Evolutionary conservation across 2,888 invertebrate species (phyloP), one percentile per base, ranked within the genome.

Genomic region (Halictus quadricinctus): DNA sequence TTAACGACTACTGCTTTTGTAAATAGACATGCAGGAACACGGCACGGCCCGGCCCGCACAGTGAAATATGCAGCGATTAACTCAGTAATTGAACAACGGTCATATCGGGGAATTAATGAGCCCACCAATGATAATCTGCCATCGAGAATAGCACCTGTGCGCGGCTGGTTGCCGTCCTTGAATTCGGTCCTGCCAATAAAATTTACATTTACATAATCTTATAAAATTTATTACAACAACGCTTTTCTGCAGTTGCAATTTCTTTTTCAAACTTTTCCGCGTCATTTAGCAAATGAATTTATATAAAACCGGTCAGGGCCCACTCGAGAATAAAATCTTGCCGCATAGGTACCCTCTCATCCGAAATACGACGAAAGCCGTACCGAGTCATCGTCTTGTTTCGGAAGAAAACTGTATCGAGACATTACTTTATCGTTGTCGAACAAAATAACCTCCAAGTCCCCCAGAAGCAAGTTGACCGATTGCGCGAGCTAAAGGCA

Each of bases 21-120:
- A 84, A 75, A 85, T 79, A 78, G 25, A n/a, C 8, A 29, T 29
- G 29, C n/a, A 12, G 21, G 54, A 18, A 4, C 29, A 29, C 13
- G 46, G 21, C 13, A 25, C 58, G 25, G 21, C 25, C 12, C 60
- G 25, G 10, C 18, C 13, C 18, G 54, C 13, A 77, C 58, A 69
- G 43, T 48, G 46, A 74, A 84, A 84, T 84, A 76, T 75, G 75
- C 75, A 36, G 54, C 80, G 76, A 80, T 80, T 76, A 85, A 60
- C 80, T 29, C 74, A 75, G n/a, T 85, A 85, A 84, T 85, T 85
- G 75, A 66, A 78, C 78, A 74, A 77, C 85, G 83, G 77, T 72
- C 54, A 58, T 70, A 83, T 84, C 72, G 58, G 41, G 18, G 36
- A 83, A 83, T 83, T 83, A 81, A 81, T 48, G 60, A 66, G 43